phyloP scores from a whole-genome alignment of 2,113 vertebrate genomes.

The Rhinoptilus africanus region DNA sequence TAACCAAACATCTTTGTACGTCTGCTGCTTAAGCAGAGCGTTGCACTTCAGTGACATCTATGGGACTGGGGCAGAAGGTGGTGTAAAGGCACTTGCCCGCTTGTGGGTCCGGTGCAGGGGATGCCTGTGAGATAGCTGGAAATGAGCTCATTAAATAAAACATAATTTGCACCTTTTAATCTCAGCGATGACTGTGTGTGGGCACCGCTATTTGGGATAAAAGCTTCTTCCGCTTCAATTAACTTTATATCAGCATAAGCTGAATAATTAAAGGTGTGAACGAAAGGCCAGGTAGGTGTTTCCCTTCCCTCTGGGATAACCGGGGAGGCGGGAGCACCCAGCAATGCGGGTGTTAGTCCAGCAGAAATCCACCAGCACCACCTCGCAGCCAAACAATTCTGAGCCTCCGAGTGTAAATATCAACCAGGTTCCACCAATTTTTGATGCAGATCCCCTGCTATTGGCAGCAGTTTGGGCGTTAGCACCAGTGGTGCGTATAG shows the following conservation, averaged over 20 bases:
- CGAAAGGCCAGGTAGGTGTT: background rate
- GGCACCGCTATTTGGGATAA: background rate
- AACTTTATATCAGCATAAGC: constrained; percentile 2
- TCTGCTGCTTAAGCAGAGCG: background rate
- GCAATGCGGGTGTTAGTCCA: background rate
- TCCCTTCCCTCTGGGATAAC: background rate
- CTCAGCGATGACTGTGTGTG: background rate
- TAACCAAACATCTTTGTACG: background rate
- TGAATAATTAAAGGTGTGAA: constrained; percentile 40
- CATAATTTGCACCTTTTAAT: background rate
- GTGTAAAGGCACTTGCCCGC: background rate
- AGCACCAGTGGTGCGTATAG: background rate
- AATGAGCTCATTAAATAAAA: background rate
- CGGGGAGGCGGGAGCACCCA: background rate
- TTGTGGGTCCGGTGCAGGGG: background rate
- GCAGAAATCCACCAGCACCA: background rate
- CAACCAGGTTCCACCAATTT: background rate
- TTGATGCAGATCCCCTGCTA: background rate
- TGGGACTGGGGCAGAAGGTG: background rate
- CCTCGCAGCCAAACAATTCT: background rate
- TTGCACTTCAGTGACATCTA: accelerated
- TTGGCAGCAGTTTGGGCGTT: background rate
- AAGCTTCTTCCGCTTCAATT: constrained; percentile 28
- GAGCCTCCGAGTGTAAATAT: background rate
- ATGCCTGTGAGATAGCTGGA: background rate